Conservation (phyloP, 2,888 invertebrate species). For the Synergus laeviventris region DNA sequence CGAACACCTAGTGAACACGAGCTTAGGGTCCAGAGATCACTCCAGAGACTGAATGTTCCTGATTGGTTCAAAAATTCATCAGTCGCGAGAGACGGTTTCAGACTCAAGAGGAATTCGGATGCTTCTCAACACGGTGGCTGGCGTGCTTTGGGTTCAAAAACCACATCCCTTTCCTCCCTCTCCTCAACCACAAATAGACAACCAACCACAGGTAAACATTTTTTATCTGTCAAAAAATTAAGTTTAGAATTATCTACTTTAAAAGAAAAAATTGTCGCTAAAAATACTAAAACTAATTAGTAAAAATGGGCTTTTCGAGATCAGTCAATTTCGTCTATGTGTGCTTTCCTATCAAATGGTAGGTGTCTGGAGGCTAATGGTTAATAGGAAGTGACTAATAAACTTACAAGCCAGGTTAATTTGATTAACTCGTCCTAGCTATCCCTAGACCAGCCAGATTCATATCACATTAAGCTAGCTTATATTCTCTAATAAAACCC, state of each 20-base stretch:
- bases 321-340: slow-evolving; percentile 54
- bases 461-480: neutral
- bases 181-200: slow-evolving; percentile 74
- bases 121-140: slow-evolving; percentile 79
- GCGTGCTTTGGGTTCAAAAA: slow-evolving; percentile 86
- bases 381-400: slow-evolving; percentile 61
- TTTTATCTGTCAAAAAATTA: neutral
- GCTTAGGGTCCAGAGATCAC: slow-evolving; percentile 92
- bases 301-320: too few relatives aligned
- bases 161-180: slow-evolving; percentile 89
- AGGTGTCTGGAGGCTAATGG: slow-evolving; percentile 48
- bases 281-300: too few relatives aligned
- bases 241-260: neutral
- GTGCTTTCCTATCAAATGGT: slow-evolving; percentile 41
- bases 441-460: neutral
- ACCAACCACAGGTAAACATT: slow-evolving; percentile 68
- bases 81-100: slow-evolving; percentile 87
- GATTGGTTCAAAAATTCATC: slow-evolving; percentile 93
- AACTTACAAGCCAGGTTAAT: slow-evolving; percentile 60
- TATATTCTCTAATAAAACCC: neutral
- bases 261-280: neutral
- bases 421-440: slow-evolving; percentile 56
- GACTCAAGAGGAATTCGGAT: slow-evolving; percentile 86
- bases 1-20: slow-evolving; percentile 95
- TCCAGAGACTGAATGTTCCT: slow-evolving; percentile 95